Base-by-base conservation (phyloP, 2,113 vertebrate species). In the Xyrauchen texanus region DNA sequence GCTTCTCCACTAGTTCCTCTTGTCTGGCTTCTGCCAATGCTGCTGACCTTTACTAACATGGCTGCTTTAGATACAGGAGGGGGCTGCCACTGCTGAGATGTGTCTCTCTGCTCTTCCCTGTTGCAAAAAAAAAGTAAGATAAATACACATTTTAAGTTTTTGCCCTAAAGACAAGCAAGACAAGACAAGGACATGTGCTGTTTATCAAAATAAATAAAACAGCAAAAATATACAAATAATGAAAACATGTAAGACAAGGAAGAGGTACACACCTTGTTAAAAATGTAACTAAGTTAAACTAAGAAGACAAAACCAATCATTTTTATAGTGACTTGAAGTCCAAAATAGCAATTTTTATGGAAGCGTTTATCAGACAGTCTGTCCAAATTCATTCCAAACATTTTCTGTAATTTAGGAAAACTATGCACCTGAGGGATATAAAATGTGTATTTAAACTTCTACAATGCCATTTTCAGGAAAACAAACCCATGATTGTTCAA, bases 41-140 rank as follows among this genome's bases (percentile, higher is more conserved):
- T 95, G 87, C 94, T 95, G 71, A 96, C 94, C 87, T 97, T 97
- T 81, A 96, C 95, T 87, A 96, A 84, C 95, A 95, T 95, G 71
- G 95, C 89, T 66, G 95, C 94, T 89, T 95, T 96, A 0, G 95
- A 95, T 53, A 95, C 94, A 34, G 94, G 94, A 21, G 88, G 61
- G 47, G 95, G 95, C 87, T 96, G 95, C 95, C 95, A 96, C 75
- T 91, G 92, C 78, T 92, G 92, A 83, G 91, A 86, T 45, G 85
- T 75, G 66, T 94, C 93, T 76, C 92, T 95, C 83, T 53, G 83
- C 46, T 58, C 67, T n/a, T 77, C 67, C 53, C 80, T 82, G 61
- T 76, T 44, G 64, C 51, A 45, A 45, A 10, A 47, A 34, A 77
- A 47, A 34, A 77, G 16, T 12, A 55, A 45, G 11, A 65, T 0